phyloP scores from a whole-genome alignment of 2,888 invertebrate species.

The Ametastegia equiseti region DNA sequence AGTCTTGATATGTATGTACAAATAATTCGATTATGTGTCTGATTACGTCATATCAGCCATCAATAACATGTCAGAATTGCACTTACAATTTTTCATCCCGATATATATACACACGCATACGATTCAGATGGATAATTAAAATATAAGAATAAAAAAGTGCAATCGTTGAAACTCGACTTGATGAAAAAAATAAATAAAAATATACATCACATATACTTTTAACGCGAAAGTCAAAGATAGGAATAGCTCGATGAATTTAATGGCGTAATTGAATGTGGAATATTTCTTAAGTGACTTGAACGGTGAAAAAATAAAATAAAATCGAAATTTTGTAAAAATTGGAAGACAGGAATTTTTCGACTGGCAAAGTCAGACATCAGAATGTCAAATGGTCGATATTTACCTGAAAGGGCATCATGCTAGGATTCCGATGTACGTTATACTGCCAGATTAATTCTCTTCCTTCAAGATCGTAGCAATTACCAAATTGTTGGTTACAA shows the following conservation, averaged over 20 bases:
- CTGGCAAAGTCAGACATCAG: no score
- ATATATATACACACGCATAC: no score
- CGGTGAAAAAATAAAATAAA: no score
- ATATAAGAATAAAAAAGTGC: background rate
- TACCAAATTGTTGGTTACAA: slow-evolving; percentile 53
- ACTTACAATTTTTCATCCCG: background rate
- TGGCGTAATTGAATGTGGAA: background rate
- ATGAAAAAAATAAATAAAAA: no score
- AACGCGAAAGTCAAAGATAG: no score
- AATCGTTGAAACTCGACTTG: background rate
- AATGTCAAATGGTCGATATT: background rate
- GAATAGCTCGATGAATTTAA: background rate
- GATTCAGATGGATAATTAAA: background rate
- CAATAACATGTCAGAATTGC: background rate
- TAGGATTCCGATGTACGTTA: slow-evolving; percentile 58
- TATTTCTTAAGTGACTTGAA: background rate
- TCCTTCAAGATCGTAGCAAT: slow-evolving; percentile 54
- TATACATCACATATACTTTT: no score
- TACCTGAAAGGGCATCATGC: slow-evolving; percentile 18
- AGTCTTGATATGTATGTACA: slow-evolving; percentile 56
- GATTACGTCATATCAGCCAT: background rate
- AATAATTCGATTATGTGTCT: background rate
- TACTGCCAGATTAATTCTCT: slow-evolving; percentile 64
- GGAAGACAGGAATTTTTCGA: no score
- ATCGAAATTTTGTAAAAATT: no score